Conservation (phyloP, 2,113 vertebrate genomes). For the Indicator indicator region DNA sequence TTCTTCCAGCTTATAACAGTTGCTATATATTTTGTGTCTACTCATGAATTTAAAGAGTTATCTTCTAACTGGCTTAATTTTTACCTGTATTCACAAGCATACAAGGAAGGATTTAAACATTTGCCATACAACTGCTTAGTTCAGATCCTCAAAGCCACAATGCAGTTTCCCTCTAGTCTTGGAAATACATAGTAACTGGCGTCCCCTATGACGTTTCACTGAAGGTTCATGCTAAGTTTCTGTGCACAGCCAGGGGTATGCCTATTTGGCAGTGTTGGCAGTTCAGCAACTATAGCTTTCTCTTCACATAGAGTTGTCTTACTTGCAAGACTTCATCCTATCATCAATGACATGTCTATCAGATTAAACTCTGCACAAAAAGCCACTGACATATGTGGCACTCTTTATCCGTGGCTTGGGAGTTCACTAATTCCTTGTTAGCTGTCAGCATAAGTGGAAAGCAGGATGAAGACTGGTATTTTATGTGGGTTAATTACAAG, state of each 20-base stretch:
- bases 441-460: background rate
- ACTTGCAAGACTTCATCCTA: background rate
- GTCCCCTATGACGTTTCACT: background rate
- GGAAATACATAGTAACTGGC: background rate
- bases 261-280: background rate
- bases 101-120: background rate
- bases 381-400: background rate
- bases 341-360: background rate
- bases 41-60: background rate
- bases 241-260: background rate
- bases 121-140: background rate
- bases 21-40: background rate
- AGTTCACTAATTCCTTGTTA: background rate
- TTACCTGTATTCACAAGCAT: background rate
- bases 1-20: rapidly evolving
- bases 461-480: background rate
- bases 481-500: background rate
- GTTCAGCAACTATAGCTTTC: background rate
- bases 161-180: background rate
- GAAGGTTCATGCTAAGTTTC: background rate
- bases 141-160: background rate
- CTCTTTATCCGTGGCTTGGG: background rate
- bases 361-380: background rate
- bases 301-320: background rate
- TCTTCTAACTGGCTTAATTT: background rate